A percentile compares a stretch with the other conserved stretches of the same genome.
phyloP scores from a whole-genome alignment of 2,113 vertebrate genomes.

The Oncorhynchus masou region DNA sequence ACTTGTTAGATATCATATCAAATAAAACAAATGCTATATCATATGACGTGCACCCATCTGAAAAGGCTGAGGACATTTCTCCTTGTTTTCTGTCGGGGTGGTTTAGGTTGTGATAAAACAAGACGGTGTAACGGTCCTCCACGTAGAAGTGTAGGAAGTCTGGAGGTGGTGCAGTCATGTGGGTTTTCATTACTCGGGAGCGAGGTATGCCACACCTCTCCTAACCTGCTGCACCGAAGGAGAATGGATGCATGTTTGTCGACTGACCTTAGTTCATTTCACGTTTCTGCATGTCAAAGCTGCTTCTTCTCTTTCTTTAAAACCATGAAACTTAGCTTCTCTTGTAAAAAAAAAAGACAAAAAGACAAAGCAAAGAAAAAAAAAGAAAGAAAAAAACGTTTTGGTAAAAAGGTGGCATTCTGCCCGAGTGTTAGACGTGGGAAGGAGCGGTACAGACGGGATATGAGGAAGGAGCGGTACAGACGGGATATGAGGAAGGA shows the following conservation, averaged over 20 bases:
- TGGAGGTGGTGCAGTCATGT: conserved; percentile 68
- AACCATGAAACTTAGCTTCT: conserved; percentile 39
- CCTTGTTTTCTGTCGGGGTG: neutral
- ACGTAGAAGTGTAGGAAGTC: conserved; percentile 3
- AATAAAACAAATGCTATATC: neutral
- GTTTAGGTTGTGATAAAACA: neutral
- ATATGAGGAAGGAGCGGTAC: neutral
- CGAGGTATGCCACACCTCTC: conserved; percentile 22
- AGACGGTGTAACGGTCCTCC: neutral
- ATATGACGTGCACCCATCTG: neutral
- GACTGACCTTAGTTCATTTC: conserved; percentile 37
- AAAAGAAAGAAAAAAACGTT: conserved; percentile 51
- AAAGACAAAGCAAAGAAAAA: conserved; percentile 33
- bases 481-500: conserved; percentile 16
- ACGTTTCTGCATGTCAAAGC: conserved; percentile 32
- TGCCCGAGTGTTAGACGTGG: conserved; percentile 25
- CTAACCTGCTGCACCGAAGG: conserved; percentile 5
- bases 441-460: conserved; percentile 28
- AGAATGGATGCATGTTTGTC: conserved; percentile 15
- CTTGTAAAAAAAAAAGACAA: conserved; percentile 39
- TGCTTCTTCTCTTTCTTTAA: conserved; percentile 33
- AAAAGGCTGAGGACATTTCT: neutral
- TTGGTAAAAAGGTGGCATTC: conserved; percentile 79
- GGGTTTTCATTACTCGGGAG: conserved; percentile 34
- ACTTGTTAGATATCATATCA: neutral